Evolutionary conservation across 2,797 vertebrate species (phyloP), one percentile per base, ranked within the genome.

Genomic region (Muscicapa striata): DNA sequence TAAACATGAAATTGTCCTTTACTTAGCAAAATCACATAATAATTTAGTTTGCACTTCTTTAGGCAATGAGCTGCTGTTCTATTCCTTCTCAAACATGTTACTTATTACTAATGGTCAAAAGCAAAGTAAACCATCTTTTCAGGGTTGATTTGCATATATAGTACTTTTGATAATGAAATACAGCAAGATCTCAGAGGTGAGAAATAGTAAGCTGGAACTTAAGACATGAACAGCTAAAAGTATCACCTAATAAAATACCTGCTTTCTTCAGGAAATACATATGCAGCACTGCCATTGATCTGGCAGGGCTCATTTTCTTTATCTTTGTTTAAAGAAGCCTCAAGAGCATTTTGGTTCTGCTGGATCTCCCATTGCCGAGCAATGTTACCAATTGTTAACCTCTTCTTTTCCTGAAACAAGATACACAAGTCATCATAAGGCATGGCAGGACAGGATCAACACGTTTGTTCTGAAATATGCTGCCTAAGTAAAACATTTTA

Each of bases 351-450:
- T 57, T 85, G 88, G 54, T 97, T 98, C 63, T 98, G 98, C 57
- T 98, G 98, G 84, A 97, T 98, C 96, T 99, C 99, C 99, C 99
- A 99, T 64, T 98, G 98, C 48, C 97, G 98, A 17, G 99, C 99
- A 52, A 99, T 98, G 77, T 99, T 99, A 93, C 98, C 98, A 89
- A 99, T 99, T 0, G 99, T 99, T 81, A 99, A 97, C 27, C 99
- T 98, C 67, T 99, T 99, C 97, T 99, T 99, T 89, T 99, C 99
- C 99, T 99, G 96, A 87, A 88, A 92, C 34, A 36, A 88, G 36
- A 84, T 1, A 57, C 9, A 59, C 26, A 10, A 41, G 8, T 23
- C 49, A 46, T 2, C 24, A 5, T 1, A 6, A 57, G 46, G 68
- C 76, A n/a, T 1, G 14, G 15, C 32, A 76, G 32, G 3, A 6